These are phyloP conservation scores for Lepus townsendii DNA, from an alignment of 2,797 vertebrate species.

Conservation along the genomic window DNA sequence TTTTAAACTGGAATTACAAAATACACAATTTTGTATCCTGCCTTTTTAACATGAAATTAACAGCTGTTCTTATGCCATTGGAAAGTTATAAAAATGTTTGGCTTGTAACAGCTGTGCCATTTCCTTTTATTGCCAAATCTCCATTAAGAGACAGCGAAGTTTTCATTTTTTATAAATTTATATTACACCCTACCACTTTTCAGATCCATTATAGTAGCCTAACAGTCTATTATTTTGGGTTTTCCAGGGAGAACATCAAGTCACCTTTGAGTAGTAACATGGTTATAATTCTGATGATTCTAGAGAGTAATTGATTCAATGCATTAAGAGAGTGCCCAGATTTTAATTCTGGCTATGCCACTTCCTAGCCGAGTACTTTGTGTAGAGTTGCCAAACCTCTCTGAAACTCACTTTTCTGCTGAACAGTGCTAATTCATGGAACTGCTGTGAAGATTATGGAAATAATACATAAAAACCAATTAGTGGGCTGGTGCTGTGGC, in stretches of 20 bases:
- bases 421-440: background rate
- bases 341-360: background rate
- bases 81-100: background rate
- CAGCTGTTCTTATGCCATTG: background rate
- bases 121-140: slow-evolving; percentile 22
- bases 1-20: slow-evolving; percentile 45
- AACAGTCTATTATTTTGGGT: background rate
- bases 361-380: background rate
- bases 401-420: background rate
- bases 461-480: background rate
- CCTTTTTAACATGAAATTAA: slow-evolving; percentile 21
- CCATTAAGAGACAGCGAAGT: background rate
- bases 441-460: background rate
- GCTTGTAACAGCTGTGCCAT: background rate
- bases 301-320: background rate
- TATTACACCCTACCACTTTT: background rate
- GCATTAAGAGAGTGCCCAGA: background rate
- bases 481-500: too few relatives aligned
- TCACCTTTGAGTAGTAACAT: background rate
- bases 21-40: background rate
- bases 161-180: slow-evolving; percentile 39
- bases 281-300: background rate
- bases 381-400: background rate
- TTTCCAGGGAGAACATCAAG: background rate
- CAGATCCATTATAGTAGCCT: background rate